phyloP scores from a whole-genome alignment of 2,797 vertebrate genomes.

The Cyclopterus lumpus region DNA sequence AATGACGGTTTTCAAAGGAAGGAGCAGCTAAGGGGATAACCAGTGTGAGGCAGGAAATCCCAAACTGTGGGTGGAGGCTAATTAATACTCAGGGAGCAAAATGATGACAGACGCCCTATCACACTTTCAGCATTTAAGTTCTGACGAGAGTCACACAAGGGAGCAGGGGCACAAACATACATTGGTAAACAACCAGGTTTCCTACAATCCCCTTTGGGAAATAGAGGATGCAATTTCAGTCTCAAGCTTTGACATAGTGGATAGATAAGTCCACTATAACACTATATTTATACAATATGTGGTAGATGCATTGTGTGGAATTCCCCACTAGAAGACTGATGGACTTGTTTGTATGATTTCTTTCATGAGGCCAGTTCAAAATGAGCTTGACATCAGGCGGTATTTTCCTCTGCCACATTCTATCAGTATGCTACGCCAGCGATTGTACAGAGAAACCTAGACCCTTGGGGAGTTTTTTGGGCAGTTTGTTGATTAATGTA shows the following conservation, averaged over 20 bases:
- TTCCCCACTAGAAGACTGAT: background rate
- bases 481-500: conserved; percentile 50
- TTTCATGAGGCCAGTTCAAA: conserved; percentile 3
- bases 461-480: conserved; percentile 39
- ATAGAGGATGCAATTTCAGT: background rate
- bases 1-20: conserved; percentile 51
- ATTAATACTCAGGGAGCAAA: conserved; percentile 46
- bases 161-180: conserved; percentile 14
- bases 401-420: conserved; percentile 22
- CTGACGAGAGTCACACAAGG: conserved; percentile 25
- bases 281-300: background rate
- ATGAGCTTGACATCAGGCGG: conserved; percentile 19
- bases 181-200: conserved; percentile 3
- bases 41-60: conserved; percentile 75
- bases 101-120: conserved; percentile 12
- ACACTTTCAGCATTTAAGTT: conserved; percentile 29
- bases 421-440: conserved; percentile 48
- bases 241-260: background rate
- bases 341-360: background rate
- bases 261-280: background rate
- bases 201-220: conserved; percentile 4
- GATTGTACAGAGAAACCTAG: conserved; percentile 3
- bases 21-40: conserved; percentile 57
- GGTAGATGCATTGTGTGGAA: background rate
- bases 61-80: conserved; percentile 61